phyloP scores from a whole-genome alignment of 2,113 vertebrate genomes.

The Rhynchomys soricoides region DNA sequence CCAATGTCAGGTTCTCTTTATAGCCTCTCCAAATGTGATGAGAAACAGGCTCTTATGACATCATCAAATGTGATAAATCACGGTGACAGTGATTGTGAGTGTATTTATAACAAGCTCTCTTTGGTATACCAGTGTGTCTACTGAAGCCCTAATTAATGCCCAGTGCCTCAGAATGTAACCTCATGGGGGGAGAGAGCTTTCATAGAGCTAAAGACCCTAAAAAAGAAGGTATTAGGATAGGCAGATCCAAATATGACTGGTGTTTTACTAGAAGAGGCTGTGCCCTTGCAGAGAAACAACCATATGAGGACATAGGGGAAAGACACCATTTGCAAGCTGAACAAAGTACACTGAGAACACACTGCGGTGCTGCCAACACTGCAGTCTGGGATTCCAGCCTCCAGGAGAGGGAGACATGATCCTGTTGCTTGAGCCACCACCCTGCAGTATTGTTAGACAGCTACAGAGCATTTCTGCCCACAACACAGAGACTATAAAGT shows the following conservation, averaged over 20 bases:
- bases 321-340: background rate
- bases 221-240: background rate
- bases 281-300: too few species aligned
- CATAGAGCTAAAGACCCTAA: background rate
- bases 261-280: background rate
- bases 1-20: background rate
- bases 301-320: background rate
- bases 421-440: background rate
- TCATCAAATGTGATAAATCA: background rate
- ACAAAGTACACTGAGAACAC: background rate
- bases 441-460: conserved; percentile 4
- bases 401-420: background rate
- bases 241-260: background rate
- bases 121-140: background rate
- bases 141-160: background rate
- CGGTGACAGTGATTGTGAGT: background rate
- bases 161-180: background rate
- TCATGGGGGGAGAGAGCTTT: background rate
- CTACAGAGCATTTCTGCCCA: conserved; percentile 81
- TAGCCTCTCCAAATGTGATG: background rate
- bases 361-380: background rate
- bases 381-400: background rate
- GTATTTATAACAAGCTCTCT: background rate
- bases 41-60: background rate
- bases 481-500: conserved; percentile 68